A percentile compares a stretch with the other conserved stretches of the same genome.
Conservation (phyloP, 2,888 invertebrate species). For the Exocentrus adspersus region DNA sequence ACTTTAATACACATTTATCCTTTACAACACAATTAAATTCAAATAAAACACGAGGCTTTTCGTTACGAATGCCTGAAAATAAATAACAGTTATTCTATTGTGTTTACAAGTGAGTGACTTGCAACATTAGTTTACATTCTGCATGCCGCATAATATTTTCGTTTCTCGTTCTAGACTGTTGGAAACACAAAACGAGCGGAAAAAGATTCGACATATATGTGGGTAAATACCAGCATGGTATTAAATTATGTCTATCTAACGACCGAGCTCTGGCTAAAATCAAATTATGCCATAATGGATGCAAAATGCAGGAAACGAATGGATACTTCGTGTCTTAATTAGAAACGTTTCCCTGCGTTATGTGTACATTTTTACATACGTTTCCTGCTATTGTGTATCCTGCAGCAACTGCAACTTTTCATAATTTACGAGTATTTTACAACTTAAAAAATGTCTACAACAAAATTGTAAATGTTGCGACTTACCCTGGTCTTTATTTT, state of each 20-base stretch:
- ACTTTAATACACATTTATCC: conserved; percentile 2
- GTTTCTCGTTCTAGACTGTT: conserved; percentile 40
- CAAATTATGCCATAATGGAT: conserved; percentile 33
- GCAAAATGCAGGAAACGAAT: conserved; percentile 9
- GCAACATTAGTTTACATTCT: conserved; percentile 49
- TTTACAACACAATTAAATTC: conserved; percentile 14
- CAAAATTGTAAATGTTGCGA: not conserved
- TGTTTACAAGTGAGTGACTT: conserved; percentile 40
- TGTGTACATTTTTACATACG: too few species aligned
- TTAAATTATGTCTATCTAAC: conserved; percentile 40
- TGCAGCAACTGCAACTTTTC: not conserved
- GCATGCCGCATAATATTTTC: conserved; percentile 45
- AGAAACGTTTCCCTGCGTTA: not conserved
- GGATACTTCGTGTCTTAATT: conserved; percentile 15
- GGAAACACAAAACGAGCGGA: conserved; percentile 46
- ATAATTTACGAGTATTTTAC: not conserved
- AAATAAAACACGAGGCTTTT: not conserved
- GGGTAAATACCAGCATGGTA: conserved; percentile 42
- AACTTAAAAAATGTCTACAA: not conserved
- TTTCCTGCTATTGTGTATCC: too few species aligned
- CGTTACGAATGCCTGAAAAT: conserved; percentile 9
- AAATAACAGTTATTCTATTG: conserved; percentile 27
- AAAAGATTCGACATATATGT: conserved; percentile 47
- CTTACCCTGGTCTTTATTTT: not conserved
- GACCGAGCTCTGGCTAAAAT: conserved; percentile 36